Percentiles rank a stretch among this genome's conserved stretches.
Conservation (phyloP, 1,140 invertebrate genomes). For the Drosophila pachea region DNA sequence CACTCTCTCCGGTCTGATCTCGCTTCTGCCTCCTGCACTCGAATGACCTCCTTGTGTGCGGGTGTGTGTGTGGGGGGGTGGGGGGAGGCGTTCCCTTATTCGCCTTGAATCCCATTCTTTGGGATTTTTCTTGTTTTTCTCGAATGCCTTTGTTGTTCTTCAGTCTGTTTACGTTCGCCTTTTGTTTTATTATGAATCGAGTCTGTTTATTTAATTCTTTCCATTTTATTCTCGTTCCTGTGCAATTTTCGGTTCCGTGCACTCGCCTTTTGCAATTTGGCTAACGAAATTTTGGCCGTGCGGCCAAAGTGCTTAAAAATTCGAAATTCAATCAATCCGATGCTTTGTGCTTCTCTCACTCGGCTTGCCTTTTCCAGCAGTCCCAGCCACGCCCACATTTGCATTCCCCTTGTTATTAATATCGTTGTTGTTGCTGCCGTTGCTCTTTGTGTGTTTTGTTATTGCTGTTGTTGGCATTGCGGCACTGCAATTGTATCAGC, state of each 20-base stretch:
- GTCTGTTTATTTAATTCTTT: constrained; percentile 17
- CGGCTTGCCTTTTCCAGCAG: constrained; percentile 1
- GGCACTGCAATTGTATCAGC: constrained; percentile 63
- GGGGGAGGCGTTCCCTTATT: no score
- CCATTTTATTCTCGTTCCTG: constrained; percentile 19
- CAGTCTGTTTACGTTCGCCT: neutral
- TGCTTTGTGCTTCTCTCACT: constrained; percentile 54
- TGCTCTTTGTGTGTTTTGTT: constrained; percentile 22
- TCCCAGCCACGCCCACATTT: constrained; percentile 9
- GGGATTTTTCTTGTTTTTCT: no score
- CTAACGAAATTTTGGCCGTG: constrained; percentile 67
- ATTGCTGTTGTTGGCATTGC: constrained; percentile 29
- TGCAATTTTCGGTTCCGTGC: constrained; percentile 60
- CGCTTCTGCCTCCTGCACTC: no score
- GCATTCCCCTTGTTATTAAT: constrained; percentile 34
- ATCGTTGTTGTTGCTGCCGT: constrained; percentile 22
- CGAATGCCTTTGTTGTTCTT: neutral
- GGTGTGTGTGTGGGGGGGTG: no score
- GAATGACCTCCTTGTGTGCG: no score
- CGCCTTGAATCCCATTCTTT: no score
- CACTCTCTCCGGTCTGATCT: no score
- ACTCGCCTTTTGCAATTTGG: constrained; percentile 56
- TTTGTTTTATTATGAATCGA: constrained; percentile 16
- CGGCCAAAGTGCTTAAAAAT: constrained; percentile 74
- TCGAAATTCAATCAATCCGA: constrained; percentile 75